Evolutionary conservation across 2,113 vertebrate genomes (phyloP).

Genomic region (Syrmaticus mikado): DNA sequence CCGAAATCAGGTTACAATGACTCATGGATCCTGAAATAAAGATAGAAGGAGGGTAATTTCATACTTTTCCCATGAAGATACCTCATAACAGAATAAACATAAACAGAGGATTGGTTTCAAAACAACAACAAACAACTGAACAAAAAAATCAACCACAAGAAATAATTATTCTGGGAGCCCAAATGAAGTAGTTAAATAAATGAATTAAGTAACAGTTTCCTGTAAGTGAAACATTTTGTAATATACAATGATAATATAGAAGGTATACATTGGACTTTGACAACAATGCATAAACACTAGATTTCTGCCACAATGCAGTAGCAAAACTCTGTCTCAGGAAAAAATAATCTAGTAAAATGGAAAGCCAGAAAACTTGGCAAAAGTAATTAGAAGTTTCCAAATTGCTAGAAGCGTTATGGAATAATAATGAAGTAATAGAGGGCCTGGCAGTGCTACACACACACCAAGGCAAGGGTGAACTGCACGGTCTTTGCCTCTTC

Average conservation of each 20-base stretch:
- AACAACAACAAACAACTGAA: not conserved
- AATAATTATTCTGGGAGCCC: not conserved
- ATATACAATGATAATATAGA: not conserved
- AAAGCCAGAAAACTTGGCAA: not conserved
- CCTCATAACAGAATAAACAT: not conserved
- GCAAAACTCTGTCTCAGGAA: not conserved
- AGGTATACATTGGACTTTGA: not conserved
- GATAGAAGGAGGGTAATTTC: not conserved
- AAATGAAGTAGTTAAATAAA: not conserved
- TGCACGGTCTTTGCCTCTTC: not conserved
- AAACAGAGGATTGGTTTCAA: not conserved
- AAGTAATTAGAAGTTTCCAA: not conserved
- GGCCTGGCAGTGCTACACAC: not conserved
- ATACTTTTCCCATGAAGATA: not conserved
- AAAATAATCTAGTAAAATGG: not conserved
- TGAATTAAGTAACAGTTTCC: not conserved
- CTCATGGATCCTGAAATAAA: conserved; percentile 15
- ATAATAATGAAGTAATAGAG: not conserved
- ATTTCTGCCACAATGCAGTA: not conserved
- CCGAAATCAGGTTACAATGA: not conserved
- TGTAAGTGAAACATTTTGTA: not conserved
- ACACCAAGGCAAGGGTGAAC: not conserved
- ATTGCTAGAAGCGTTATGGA: not conserved
- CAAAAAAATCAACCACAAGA: not conserved
- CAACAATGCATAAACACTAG: not conserved